Evolutionary conservation across 2,797 vertebrate genomes (phyloP), one percentile per base, ranked within the genome.

Genomic region (Jordanella pulchra): DNA sequence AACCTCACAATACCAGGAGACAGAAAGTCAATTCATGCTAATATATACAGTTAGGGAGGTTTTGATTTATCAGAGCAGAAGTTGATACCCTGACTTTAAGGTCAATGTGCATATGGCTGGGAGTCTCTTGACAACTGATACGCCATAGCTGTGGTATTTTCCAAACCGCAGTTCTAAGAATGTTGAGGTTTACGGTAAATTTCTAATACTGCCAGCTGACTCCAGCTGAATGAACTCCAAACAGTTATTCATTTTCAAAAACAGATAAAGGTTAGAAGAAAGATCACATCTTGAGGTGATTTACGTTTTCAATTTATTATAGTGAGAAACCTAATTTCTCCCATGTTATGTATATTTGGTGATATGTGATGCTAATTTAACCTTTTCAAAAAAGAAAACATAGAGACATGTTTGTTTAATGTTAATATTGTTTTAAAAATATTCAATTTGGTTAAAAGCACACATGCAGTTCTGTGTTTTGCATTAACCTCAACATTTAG

Each of bases 81-180:
- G 30, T 66, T 18, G 44, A 71, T 78, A 21, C 47, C 63, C 68
- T 54, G 71, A 67, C 78, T 73, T 82, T 76, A 71, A 77, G 68
- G 69, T 83, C 65, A 56, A 63, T 47, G 2, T 65, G 42, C 27
- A 75, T 75, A 87, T 72, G 78, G 73, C 72, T 77, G 65, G 48
- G 32, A 80, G 55, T 76, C 76, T 74, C 56, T 27, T 25, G n/a
- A 58, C 65, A 67, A 76, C 73, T 65, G 58, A 69, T 68, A 84
- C 82, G 63, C 76, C 79, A 79, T 82, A n/a, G 50, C 60, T 75
- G 3, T 81, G 86, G 89, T 90, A 91, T 92, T 90, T 92, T 92
- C 89, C 87, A 90, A 77, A 83, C 83, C 79, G 13, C 80, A 50
- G 84, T 80, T 58, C 77, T 5, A 82, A 82, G 86, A 87, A 76